These are phyloP conservation scores for Vimba vimba DNA, from an alignment of 2,113 vertebrate genomes.

Conservation along the genomic window DNA sequence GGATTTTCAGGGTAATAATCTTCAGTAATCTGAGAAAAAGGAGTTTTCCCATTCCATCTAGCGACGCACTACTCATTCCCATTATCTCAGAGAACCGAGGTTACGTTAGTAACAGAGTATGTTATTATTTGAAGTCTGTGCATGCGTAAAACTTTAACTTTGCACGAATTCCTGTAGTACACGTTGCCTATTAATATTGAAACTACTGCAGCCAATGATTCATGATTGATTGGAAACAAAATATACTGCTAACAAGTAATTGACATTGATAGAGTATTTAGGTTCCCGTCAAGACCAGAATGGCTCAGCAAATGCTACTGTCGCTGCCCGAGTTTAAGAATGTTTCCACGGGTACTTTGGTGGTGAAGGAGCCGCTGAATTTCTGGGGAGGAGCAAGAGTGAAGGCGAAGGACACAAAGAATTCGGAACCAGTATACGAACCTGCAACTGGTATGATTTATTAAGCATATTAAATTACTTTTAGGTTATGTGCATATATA, in stretches of 20 bases:
- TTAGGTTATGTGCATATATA: neutral
- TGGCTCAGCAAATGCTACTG: constrained; percentile 68
- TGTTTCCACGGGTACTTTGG: constrained; percentile 74
- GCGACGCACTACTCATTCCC: too few relatives aligned
- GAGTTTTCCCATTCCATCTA: too few relatives aligned
- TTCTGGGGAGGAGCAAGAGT: constrained; percentile 84
- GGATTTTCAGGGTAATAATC: too few relatives aligned
- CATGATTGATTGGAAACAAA: neutral
- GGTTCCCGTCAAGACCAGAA: constrained; percentile 44
- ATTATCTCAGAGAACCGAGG: too few relatives aligned
- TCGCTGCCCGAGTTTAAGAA: constrained; percentile 72
- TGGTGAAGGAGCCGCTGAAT: constrained; percentile 81
- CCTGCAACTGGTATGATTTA: constrained; percentile 85
- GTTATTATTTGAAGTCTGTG: neutral
- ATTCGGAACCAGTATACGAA: constrained; percentile 83
- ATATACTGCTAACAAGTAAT: neutral
- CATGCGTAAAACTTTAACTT: neutral
- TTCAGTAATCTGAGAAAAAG: too few relatives aligned
- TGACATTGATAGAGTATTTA: neutral
- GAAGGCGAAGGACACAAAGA: constrained; percentile 70
- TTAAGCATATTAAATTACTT: neutral
- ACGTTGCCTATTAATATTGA: neutral
- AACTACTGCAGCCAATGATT: neutral
- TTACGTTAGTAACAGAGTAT: too few relatives aligned
- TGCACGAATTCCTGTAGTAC: too few relatives aligned